phyloP scores from a whole-genome alignment of 2,113 vertebrate species.

The Mobula birostris region DNA sequence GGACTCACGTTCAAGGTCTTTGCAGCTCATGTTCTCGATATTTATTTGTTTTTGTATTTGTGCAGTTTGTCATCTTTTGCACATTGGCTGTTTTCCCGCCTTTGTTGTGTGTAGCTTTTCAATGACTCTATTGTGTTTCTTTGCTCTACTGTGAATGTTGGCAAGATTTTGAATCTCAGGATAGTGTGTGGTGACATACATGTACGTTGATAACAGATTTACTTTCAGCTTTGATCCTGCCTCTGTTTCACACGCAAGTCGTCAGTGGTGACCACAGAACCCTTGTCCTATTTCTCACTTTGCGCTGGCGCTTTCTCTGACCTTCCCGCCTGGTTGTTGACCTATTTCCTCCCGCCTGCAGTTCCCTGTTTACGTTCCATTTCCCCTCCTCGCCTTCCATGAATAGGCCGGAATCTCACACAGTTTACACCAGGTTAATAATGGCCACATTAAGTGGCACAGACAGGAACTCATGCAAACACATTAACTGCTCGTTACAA shows the following conservation, averaged over 20 bases:
- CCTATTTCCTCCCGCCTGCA: neutral
- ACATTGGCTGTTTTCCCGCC: too few relatives aligned
- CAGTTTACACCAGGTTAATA: conserved; percentile 7
- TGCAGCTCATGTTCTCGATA: too few relatives aligned
- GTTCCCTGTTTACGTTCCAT: neutral
- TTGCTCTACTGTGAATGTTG: too few relatives aligned
- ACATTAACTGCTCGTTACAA: neutral
- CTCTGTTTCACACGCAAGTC: neutral
- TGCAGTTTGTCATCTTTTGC: too few relatives aligned
- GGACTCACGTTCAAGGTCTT: too few relatives aligned
- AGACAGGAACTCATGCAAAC: conserved; percentile 1
- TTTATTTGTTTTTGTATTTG: too few relatives aligned
- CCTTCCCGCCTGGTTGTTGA: neutral
- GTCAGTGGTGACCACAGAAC: neutral
- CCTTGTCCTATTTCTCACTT: neutral
- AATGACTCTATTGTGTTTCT: too few relatives aligned
- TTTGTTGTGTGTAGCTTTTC: too few relatives aligned
- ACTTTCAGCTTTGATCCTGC: too few relatives aligned
- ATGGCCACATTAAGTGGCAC: neutral
- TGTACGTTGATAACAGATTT: too few relatives aligned
- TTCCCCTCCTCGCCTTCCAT: neutral
- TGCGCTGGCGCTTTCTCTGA: neutral
- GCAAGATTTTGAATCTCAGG: too few relatives aligned
- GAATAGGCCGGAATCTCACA: neutral
- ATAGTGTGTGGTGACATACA: too few relatives aligned